Base-by-base conservation (phyloP, 1,140 invertebrate genomes). In the Lucilia cuprina region DNA sequence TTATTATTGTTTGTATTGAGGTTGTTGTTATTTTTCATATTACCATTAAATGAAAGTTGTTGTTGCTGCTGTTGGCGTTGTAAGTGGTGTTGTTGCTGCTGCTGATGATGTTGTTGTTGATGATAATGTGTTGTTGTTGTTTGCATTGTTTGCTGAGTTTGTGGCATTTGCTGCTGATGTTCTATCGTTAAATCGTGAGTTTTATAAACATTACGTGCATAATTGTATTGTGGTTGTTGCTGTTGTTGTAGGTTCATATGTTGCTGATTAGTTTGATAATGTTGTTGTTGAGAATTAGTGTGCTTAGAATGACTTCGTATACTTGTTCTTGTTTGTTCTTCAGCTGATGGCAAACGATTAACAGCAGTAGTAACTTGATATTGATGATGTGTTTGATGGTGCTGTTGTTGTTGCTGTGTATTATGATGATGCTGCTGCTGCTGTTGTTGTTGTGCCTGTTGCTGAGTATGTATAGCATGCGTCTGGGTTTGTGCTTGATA, bases 391-490 rank as follows among this genome's bases (percentile, higher is more conserved):
- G n/a, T 70, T n/a, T 9, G 82, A 55, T 86, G 87, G 85, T 86
- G 88, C 85, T 86, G 88, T 85, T 87, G 87, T 84, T 85, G 86
- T 85, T 86, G 85, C 83, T 82, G 77, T 60, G 49, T 50, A 70
- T 82, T 25, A 74, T 74, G 25, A 35, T 78, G 41, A 1, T 78
- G 83, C 30, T 83, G 83, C n/a, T 49, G 78, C 14, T 84, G 84
- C n/a, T 80, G 83, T 21, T 84, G 83, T 21, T 82, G 78, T 55
- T 84, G 83, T 49, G 41, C 47, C 25, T 82, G 78, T 60, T 83
- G 84, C n/a, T 85, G 82, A 83, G 50, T n/a, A 70, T 85, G 84
- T 70, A 25, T 65, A 8, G n/a, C 34, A 55, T 83, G 84, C 77
- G 60, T 74, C 60, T 85, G 84, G 41, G 75, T 60, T 82, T 85